These are phyloP conservation scores for Drosophila repletoides DNA, from an alignment of 1,140 invertebrate species.

Conservation along the genomic window DNA sequence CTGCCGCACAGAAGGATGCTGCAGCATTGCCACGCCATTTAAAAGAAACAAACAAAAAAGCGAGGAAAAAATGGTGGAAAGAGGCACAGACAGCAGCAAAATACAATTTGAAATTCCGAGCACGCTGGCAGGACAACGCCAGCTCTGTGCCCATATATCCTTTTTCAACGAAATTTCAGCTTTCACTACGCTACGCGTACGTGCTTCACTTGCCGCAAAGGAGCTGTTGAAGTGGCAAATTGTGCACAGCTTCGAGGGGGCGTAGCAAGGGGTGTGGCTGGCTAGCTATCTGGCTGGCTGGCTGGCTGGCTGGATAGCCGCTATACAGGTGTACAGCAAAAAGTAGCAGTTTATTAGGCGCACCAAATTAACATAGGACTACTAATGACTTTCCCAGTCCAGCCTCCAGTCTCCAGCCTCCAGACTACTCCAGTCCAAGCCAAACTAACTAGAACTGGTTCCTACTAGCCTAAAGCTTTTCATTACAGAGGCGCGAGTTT, in stretches of 20 bases:
- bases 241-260: constrained; percentile 57
- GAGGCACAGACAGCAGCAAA: constrained; percentile 29
- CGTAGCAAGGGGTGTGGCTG: background rate
- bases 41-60: constrained; percentile 24
- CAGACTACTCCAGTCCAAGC: background rate
- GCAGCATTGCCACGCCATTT: constrained; percentile 65
- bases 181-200: constrained; percentile 75
- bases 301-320: no score
- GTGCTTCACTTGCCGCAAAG: constrained; percentile 74
- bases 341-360: constrained; percentile 80
- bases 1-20: constrained; percentile 13
- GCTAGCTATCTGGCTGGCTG: background rate
- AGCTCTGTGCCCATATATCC: constrained; percentile 75
- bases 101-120: constrained; percentile 55
- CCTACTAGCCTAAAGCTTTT: no score
- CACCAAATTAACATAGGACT: constrained; percentile 76
- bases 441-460: no score
- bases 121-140: constrained; percentile 67
- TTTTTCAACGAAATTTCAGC: constrained; percentile 77
- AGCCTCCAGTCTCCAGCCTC: background rate
- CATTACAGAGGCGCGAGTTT: no score
- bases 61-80: constrained; percentile 12
- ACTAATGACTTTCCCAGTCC: constrained; percentile 58
- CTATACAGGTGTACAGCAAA: constrained; percentile 30
- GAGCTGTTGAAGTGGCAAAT: constrained; percentile 82